Conservation (phyloP, 2,113 vertebrate genomes). For the Jacana jacana region DNA sequence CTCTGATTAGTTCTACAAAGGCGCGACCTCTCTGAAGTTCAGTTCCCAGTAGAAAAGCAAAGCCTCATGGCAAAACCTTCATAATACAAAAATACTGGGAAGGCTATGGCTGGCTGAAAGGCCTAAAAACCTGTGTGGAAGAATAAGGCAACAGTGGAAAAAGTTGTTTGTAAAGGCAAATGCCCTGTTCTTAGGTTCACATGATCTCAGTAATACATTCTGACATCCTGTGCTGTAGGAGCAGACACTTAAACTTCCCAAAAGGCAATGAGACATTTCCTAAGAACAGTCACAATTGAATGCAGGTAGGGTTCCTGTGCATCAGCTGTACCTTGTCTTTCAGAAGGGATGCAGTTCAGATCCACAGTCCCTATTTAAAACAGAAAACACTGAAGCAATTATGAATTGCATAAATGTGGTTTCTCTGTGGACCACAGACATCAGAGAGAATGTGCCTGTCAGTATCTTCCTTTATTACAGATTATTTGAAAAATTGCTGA, state of each 20-base stretch:
- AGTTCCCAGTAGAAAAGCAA: background rate
- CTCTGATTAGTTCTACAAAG: background rate
- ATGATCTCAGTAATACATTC: background rate
- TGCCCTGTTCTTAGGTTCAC: background rate
- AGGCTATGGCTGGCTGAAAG: background rate
- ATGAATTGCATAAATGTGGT: background rate
- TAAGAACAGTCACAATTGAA: background rate
- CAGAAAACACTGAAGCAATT: background rate
- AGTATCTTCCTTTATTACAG: background rate
- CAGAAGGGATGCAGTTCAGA: background rate
- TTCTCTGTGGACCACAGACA: background rate
- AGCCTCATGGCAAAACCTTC: background rate
- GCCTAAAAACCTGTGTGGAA: background rate
- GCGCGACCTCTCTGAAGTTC: background rate
- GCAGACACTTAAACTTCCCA: background rate
- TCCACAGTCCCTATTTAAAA: background rate
- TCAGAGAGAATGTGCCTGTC: background rate
- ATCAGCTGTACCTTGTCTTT: background rate
- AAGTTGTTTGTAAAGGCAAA: background rate
- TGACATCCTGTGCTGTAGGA: background rate
- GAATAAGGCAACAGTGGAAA: background rate
- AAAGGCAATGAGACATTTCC: background rate
- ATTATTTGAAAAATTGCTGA: background rate
- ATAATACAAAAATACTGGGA: conserved; percentile 19
- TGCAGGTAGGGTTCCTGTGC: background rate